Evolutionary conservation across 2,888 invertebrate species (phyloP).

Genomic region (Drosophila kambysellisi): DNA sequence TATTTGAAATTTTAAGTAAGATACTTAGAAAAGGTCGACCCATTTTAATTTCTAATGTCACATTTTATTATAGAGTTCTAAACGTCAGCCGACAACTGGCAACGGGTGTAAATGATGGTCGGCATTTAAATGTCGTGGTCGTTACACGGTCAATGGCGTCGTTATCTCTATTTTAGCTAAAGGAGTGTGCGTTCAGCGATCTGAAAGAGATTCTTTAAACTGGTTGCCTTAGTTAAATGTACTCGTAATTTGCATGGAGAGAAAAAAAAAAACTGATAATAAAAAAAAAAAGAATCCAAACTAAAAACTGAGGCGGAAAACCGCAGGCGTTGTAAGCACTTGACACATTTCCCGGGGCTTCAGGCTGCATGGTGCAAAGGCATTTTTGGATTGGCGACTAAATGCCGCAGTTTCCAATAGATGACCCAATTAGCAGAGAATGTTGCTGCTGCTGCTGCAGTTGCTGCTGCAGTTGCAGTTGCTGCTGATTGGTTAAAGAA

Average conservation of each 20-base stretch:
- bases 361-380: constrained; percentile 33
- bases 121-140: constrained; percentile 41
- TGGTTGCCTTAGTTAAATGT: constrained; percentile 59
- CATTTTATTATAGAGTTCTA: constrained; percentile 12
- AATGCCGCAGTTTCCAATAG: constrained; percentile 51
- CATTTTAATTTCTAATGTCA: not conserved
- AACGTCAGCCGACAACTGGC: constrained; percentile 13
- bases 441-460: not conserved
- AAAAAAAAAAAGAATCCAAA: not conserved
- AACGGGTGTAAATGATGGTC: constrained; percentile 72
- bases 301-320: constrained; percentile 21
- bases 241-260: constrained; percentile 73
- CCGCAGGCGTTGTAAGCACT: constrained; percentile 60
- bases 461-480: not conserved
- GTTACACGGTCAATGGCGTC: constrained; percentile 41
- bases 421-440: constrained; percentile 63
- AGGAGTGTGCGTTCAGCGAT: constrained; percentile 54
- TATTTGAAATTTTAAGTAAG: not conserved
- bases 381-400: constrained; percentile 29
- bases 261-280: not conserved
- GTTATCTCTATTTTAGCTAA: constrained; percentile 38
- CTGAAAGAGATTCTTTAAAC: constrained; percentile 54
- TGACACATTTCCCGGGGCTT: constrained; percentile 71
- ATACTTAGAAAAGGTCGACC: not conserved
- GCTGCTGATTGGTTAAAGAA: constrained; percentile 2